A percentile compares a stretch with the other conserved stretches of the same genome.
Evolutionary conservation across 2,797 vertebrate genomes (phyloP).

Genomic region (Bovichtus diacanthus): DNA sequence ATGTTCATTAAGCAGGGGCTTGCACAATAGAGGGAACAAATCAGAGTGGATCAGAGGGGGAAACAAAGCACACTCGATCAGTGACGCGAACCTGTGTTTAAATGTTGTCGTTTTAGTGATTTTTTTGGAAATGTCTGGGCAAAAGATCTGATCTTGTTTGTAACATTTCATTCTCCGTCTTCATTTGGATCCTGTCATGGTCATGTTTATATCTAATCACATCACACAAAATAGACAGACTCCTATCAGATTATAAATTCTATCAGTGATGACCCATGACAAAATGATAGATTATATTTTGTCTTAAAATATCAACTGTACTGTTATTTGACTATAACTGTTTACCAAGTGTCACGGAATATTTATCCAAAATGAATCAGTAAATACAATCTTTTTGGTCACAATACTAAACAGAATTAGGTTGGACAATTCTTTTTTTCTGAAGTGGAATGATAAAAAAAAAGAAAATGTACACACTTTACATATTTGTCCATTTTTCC

Average conservation of each 20-base stretch:
- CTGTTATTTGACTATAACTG: background rate
- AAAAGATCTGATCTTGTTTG: constrained; percentile 10
- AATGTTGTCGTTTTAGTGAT: constrained; percentile 12
- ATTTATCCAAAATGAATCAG: background rate
- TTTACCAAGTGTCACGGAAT: background rate
- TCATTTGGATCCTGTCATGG: background rate
- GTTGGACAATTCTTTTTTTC: background rate
- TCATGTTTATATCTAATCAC: constrained; percentile 11
- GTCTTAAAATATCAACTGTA: background rate
- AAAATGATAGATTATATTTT: background rate
- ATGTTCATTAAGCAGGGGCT: constrained; percentile 89
- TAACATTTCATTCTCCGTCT: constrained; percentile 1
- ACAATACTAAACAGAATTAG: background rate
- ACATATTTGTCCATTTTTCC: background rate
- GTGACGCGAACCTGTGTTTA: constrained; percentile 33
- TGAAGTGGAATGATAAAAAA: background rate
- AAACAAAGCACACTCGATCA: constrained; percentile 32
- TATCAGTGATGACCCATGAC: background rate
- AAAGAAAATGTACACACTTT: too few relatives aligned
- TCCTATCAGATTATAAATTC: background rate
- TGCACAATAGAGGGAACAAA: constrained; percentile 34
- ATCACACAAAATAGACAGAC: background rate
- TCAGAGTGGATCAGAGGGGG: constrained; percentile 47
- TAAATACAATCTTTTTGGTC: background rate
- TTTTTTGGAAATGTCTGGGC: constrained; percentile 13